Base-by-base conservation (phyloP, 2,797 vertebrate species). In the Sebastiscus albofasciatus region DNA sequence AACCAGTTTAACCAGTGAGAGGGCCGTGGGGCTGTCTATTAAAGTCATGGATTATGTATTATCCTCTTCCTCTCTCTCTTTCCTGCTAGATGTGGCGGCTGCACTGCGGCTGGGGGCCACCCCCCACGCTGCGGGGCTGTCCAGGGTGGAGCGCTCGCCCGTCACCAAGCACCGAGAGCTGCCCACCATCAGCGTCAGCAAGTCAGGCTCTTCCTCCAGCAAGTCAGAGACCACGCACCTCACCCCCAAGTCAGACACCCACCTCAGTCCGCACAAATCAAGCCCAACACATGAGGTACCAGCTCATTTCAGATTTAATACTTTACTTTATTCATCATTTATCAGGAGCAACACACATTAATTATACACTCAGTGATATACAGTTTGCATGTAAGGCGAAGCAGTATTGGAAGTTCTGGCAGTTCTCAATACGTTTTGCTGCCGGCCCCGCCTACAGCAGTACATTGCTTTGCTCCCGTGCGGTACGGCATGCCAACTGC, bases 201-300 rank as follows among this genome's bases (percentile, higher is more conserved):
- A 87, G 83, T 95, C 95, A 89, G 96, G 95, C 70, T 96, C 97
- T 70, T 95, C 97, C 77, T 97, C 97, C 81, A 97, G 92, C 93
- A 97, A 96, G 91, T 99, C 98, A 0, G 98, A 98, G 82, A 96
- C 96, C 13, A 36, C 92, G n/a, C 95, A 95, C 78, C 93, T 95
- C 87, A 95, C 94, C n/a, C 95, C 96, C 34, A 95, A 95, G 86
- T 96, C 95, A 1, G 94, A 94, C 89, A 91, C 87, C 78, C 97
- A 87, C 77, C 97, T 97, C 77, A 98, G 97, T 85, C 98, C 97
- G n/a, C 96, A 96, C 78, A 99, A 97, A 89, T 97, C 97, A 8
- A 99, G 98, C 85, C 96, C 97, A 1, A 97, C 97, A 4, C 98
- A 98, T 1, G 99, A 99, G 97, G 99, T 99, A 94, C 39, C 12